Evolutionary conservation across 1,140 invertebrate genomes (phyloP), one percentile per base, ranked within the genome.

Genomic region (Hyposmocoma kahamanoa): DNA sequence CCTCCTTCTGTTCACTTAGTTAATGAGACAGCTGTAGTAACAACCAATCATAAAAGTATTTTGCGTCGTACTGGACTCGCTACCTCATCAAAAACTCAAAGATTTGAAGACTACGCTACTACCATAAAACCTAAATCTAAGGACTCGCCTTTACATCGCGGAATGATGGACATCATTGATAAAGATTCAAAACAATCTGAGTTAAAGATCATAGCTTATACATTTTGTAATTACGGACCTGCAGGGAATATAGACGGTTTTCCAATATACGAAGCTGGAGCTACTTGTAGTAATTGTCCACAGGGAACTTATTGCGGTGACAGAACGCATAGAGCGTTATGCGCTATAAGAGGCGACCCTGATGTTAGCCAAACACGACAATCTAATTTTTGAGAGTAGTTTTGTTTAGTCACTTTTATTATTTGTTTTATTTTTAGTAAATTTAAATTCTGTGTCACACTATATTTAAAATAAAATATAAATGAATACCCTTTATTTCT

Each of bases 191-290:
- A 48, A 45, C 45, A 53, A 13, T 55, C 59, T 21, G 69, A 76
- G 13, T 46, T 62, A 0, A 71, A 69, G 45, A 72, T 84, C 18
- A 62, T 82, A 49, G 77, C 75, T 0, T 80, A 72, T 42, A 82
- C 79, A 30, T 70, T 84, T 59, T 84, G 81, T 50, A 82, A 84
- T 47, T 84, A 84, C 30, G 81, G 81, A 1, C 81, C 81, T 18
- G 78, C 78, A 19, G 81, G 81, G 9, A 84, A 84, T 47, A 72
- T 81, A 24, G 73, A 79, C 13, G 81, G 81, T 1, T 81, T 81
- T 43, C 81, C 81, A 6, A 82, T 84, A 50, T 84, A 84, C 42
- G 67, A 80, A 44, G 64, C 68, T 8, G 81, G 81, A 1, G 22
- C 49, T 1, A 67, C 73, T 22, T 84, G 81, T 39, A 60, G 50